Conservation (phyloP, 2,888 invertebrate genomes). For the Carterocephalus palaemon region DNA sequence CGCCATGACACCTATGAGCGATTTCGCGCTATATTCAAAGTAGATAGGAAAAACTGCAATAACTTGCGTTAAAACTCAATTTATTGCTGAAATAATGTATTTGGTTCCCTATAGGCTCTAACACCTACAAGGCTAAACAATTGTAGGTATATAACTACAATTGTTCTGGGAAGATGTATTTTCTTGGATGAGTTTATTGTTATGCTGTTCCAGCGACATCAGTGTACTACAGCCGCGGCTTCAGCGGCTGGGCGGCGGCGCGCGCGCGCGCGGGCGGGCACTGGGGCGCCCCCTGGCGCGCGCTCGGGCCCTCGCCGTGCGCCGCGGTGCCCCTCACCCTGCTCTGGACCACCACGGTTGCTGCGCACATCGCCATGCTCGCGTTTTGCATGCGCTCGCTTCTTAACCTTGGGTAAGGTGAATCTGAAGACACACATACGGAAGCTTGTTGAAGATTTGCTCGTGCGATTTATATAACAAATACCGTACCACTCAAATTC, state of each 20-base stretch:
- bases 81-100: too few species aligned
- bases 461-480: too few species aligned
- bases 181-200: too few species aligned
- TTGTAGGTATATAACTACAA: too few species aligned
- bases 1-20: too few species aligned
- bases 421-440: neutral
- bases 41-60: too few species aligned
- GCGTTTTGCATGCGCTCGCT: conserved; percentile 60
- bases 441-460: neutral
- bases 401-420: conserved; percentile 63
- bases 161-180: too few species aligned
- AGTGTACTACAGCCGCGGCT: conserved; percentile 71
- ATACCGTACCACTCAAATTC: too few species aligned
- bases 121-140: too few species aligned
- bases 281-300: conserved; percentile 70
- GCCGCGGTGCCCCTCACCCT: conserved; percentile 63
- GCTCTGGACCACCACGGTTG: conserved; percentile 60
- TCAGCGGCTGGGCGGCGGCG: conserved; percentile 68
- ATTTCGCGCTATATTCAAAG: too few species aligned
- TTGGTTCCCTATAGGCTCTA: too few species aligned
- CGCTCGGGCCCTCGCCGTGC: conserved; percentile 66
- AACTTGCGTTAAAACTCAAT: too few species aligned
- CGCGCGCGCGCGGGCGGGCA: conserved; percentile 46
- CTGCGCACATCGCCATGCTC: conserved; percentile 64
- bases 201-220: conserved; percentile 63